These are phyloP conservation scores for Promerops cafer DNA, from an alignment of 2,113 vertebrate species.

Conservation along the genomic window DNA sequence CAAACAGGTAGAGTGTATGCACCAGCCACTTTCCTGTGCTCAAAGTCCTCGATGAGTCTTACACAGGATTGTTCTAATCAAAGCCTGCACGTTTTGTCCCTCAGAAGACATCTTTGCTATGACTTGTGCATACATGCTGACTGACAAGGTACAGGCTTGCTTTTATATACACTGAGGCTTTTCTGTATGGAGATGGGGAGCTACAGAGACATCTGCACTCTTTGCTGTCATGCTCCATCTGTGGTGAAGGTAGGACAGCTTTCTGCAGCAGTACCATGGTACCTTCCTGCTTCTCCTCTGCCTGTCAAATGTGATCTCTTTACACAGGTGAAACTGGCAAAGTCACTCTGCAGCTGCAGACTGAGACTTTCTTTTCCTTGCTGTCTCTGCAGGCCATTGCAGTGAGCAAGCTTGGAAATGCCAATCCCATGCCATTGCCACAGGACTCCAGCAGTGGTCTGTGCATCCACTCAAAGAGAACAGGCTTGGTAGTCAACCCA, in stretches of 20 bases:
- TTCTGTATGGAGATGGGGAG: not conserved
- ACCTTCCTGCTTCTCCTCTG: not conserved
- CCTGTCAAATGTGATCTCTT: not conserved
- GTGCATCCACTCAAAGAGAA: not conserved
- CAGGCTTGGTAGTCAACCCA: fast-evolving
- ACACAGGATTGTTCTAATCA: not conserved
- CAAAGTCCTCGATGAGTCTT: not conserved
- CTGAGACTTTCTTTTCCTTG: not conserved
- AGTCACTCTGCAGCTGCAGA: not conserved
- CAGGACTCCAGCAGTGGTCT: not conserved
- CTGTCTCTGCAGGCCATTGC: not conserved
- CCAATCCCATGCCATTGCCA: not conserved
- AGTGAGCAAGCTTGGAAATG: not conserved
- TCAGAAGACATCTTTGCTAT: not conserved
- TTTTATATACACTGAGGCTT: not conserved
- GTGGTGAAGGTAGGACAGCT: not conserved
- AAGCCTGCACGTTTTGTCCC: not conserved
- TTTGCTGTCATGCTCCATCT: not conserved
- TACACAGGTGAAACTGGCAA: not conserved
- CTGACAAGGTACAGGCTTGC: not conserved
- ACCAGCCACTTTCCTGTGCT: not conserved
- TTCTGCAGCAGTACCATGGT: not conserved
- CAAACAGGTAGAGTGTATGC: not conserved
- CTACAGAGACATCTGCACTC: not conserved
- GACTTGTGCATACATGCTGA: not conserved